Evolutionary conservation across 2,113 vertebrate species (phyloP).

Genomic region (Caloenas nicobarica): DNA sequence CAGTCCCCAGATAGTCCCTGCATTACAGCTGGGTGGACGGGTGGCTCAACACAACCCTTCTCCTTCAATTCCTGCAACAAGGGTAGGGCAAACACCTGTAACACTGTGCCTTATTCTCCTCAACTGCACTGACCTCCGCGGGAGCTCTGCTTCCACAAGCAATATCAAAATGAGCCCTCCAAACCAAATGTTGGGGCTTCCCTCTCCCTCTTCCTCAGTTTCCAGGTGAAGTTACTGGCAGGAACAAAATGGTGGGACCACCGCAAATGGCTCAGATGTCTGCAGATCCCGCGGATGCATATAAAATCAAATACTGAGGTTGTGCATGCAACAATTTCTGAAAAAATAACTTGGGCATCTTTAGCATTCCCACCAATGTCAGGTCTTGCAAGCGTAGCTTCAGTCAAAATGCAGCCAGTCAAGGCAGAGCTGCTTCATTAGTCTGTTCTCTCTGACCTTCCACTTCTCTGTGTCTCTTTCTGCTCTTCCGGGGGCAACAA

Average conservation of each 20-base stretch:
- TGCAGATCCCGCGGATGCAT: neutral
- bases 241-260: neutral
- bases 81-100: neutral
- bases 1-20: neutral
- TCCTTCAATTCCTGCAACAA: neutral
- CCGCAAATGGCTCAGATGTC: neutral
- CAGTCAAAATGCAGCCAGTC: neutral
- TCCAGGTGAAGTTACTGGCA: neutral
- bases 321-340: neutral
- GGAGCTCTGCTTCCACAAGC: neutral
- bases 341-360: neutral
- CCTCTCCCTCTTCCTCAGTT: neutral
- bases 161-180: neutral
- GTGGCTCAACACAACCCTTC: neutral
- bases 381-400: neutral
- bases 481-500: neutral
- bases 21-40: neutral
- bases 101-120: neutral
- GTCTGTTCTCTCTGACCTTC: neutral
- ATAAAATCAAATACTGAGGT: neutral
- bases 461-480: neutral
- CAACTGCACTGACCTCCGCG: neutral
- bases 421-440: neutral
- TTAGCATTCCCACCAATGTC: neutral
- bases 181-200: neutral